These are phyloP conservation scores for Lepilemur septentrionalis DNA, from an alignment of 2,797 vertebrate genomes.

Conservation along the genomic window DNA sequence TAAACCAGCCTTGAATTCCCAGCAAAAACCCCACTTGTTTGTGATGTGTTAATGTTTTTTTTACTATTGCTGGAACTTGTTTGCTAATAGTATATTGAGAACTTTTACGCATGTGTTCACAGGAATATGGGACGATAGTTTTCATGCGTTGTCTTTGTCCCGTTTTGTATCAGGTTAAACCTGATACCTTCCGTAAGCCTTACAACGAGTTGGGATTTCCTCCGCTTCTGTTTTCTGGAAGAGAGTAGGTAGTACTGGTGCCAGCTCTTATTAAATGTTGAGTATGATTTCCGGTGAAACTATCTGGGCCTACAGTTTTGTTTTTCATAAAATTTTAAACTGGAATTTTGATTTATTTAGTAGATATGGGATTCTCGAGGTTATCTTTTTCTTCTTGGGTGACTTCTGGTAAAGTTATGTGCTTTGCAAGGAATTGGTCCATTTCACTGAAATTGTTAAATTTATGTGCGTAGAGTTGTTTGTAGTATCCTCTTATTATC, in stretches of 20 bases:
- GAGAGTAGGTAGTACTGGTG: neutral
- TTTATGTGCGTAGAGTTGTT: neutral
- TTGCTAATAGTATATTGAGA: neutral
- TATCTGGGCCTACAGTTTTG: neutral
- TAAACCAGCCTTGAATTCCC: neutral
- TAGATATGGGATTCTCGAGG: neutral
- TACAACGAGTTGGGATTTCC: neutral
- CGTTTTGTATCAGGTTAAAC: neutral
- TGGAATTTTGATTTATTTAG: neutral
- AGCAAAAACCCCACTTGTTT: neutral
- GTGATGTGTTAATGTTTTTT: neutral
- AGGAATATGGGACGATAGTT: neutral
- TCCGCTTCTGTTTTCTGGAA: neutral
- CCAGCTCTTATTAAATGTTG: neutral
- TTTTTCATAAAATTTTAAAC: neutral
- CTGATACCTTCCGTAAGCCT: neutral
- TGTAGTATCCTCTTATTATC: neutral
- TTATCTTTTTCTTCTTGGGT: neutral
- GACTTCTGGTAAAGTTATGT: neutral
- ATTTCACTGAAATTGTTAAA: neutral
- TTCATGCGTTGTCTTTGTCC: neutral
- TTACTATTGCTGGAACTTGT: neutral
- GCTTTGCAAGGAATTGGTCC: too few relatives aligned
- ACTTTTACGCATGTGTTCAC: neutral
- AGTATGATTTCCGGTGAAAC: neutral